Conservation (phyloP, 2,797 vertebrate genomes). For the Pangasius djambal region DNA sequence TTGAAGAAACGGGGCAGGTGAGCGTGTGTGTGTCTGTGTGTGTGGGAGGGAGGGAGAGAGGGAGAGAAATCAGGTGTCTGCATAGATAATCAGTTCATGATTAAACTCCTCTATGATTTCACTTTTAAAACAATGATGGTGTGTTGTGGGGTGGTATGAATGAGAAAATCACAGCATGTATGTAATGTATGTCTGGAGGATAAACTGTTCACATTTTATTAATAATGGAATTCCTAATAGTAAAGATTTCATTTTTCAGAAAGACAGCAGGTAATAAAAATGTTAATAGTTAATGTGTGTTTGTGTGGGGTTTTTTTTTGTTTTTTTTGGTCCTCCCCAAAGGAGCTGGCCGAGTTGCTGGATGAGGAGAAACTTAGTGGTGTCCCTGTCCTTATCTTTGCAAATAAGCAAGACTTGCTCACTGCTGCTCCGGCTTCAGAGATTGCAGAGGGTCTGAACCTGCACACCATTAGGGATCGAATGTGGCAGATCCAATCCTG, state of each 20-base stretch:
- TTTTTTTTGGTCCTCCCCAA: neutral
- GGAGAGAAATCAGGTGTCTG: neutral
- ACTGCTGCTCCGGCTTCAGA: constrained; percentile 94
- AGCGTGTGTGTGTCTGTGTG: neutral
- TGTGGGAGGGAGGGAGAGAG: no score
- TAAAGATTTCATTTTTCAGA: neutral
- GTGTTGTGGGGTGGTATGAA: neutral
- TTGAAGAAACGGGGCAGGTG: constrained; percentile 99
- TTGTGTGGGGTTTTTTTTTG: neutral
- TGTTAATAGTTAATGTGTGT: neutral
- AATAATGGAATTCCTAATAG: neutral
- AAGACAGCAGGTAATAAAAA: neutral
- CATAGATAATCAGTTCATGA: neutral
- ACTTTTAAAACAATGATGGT: neutral
- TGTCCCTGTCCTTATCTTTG: constrained; percentile 94
- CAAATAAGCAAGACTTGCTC: constrained; percentile 97
- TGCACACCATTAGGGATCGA: constrained; percentile 96
- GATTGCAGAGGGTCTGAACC: constrained; percentile 95
- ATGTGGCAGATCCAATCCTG: constrained; percentile 99
- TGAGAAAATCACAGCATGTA: neutral
- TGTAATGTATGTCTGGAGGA: neutral
- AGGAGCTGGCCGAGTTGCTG: constrained; percentile 95
- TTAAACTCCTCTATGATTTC: neutral
- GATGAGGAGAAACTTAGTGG: constrained; percentile 96
- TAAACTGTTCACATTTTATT: neutral